Base-by-base conservation (phyloP, 2,888 invertebrate species). In the Heliconius erato region DNA sequence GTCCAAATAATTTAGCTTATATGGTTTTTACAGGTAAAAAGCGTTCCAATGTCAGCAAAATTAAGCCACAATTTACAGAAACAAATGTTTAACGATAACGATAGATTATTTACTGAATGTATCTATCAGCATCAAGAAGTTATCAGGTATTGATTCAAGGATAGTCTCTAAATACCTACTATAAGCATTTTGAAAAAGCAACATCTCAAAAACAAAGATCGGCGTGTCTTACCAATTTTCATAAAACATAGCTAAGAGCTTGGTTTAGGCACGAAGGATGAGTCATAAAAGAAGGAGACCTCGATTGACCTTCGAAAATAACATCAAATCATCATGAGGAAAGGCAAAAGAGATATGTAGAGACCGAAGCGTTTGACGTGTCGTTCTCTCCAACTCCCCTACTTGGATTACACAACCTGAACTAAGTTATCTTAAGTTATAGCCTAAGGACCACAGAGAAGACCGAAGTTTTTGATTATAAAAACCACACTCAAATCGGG, bases 101-200 rank as follows among this genome's bases (percentile, higher is more conserved):
- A 91, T 82, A 85, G 88, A 28, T 77, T 91, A 44, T 87, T 95
- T 14, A 86, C 87, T 4, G 91, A 94, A 85, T 94, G 95, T 81
- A 87, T 96, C 16, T 87, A 86, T 69, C 95, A 94, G 40, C 94
- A 96, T 85, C 94, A 95, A 86, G 89, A 89, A 65, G 90, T 95
- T n/a, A 89, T 91, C 71, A 88, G 89, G 95, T 94, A 49, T 23
- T 23, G 7, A 44, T 16, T 7, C 16, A 16, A 26, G 6, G 6
- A 67, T 26, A 65, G 4, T 65, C 11, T 1, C 11, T 23, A 9
- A 63, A 26, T 63, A 63, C 54, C 54, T 54, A 54, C n/a, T 63
- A 26, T 11, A 59, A 59, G 63, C 23, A n/a, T 3, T 63, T 23
- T 63, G 23, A n/a, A 63, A n/a, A 35, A n/a, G 32, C 14, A 67